These are phyloP conservation scores for Keiferia lycopersicella DNA, from an alignment of 2,888 invertebrate species.

Conservation along the genomic window DNA sequence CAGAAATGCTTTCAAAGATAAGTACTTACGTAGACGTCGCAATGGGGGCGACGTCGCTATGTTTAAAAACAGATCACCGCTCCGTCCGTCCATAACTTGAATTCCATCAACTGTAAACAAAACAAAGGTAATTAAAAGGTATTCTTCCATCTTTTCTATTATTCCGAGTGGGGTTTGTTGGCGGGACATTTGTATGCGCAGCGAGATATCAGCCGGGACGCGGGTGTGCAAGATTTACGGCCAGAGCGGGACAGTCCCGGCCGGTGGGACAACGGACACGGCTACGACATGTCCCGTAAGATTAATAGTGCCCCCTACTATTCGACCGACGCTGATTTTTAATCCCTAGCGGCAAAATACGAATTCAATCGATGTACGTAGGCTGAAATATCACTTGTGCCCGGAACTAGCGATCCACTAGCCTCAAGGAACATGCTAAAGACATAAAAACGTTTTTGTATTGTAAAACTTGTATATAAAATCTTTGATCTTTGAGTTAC, in stretches of 20 bases:
- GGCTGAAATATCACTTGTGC: too few relatives aligned
- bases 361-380: conserved; percentile 39
- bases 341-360: conserved; percentile 49
- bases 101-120: conserved; percentile 29
- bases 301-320: conserved; percentile 65
- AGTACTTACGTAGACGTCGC: too few relatives aligned
- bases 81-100: too few relatives aligned
- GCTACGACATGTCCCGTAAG: conserved; percentile 61
- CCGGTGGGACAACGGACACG: conserved; percentile 50
- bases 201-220: conserved; percentile 55
- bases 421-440: background rate
- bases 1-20: too few relatives aligned
- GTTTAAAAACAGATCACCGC: conserved; percentile 5
- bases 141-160: conserved; percentile 52
- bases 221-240: conserved; percentile 67
- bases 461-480: too few relatives aligned
- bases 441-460: background rate
- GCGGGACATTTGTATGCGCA: conserved; percentile 60
- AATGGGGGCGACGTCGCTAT: too few relatives aligned
- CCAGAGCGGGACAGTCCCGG: conserved; percentile 48
- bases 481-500: too few relatives aligned
- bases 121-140: conserved; percentile 43
- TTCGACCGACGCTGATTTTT: conserved; percentile 62
- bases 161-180: conserved; percentile 40
- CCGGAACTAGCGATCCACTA: too few relatives aligned